phyloP scores from a whole-genome alignment of 2,797 vertebrate species.

The Astyanax mexicanus region DNA sequence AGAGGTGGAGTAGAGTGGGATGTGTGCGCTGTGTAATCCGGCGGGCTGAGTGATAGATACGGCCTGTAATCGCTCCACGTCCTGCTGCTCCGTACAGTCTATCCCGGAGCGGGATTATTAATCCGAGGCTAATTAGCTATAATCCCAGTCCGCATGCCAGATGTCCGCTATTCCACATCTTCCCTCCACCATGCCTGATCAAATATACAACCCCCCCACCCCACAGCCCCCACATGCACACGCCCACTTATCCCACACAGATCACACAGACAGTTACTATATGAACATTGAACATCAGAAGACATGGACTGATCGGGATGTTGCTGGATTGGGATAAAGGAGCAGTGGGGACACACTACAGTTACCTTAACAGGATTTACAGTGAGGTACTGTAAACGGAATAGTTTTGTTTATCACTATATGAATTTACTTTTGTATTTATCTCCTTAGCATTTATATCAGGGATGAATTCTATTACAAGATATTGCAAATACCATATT shows the following conservation, averaged over 20 bases:
- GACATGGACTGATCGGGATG: background rate
- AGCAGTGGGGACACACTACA: background rate
- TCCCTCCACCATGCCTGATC: slow-evolving; percentile 39
- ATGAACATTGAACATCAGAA: background rate
- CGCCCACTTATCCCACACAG: background rate
- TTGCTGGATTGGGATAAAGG: background rate
- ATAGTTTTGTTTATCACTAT: background rate
- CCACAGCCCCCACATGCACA: background rate
- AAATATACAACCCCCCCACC: slow-evolving; percentile 38
- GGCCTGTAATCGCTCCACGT: slow-evolving; percentile 60
- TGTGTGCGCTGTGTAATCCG: slow-evolving; percentile 51
- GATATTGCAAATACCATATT: no score
- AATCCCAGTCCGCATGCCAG: slow-evolving; percentile 71
- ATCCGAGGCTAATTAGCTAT: slow-evolving; percentile 76
- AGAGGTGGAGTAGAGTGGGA: slow-evolving; percentile 18
- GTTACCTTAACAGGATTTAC: slow-evolving; percentile 23
- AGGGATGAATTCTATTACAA: no score
- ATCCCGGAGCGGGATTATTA: slow-evolving; percentile 65
- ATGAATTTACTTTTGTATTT: background rate
- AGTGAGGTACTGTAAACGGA: slow-evolving; percentile 17
- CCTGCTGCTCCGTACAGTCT: slow-evolving; percentile 37
- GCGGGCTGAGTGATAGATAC: slow-evolving; percentile 49
- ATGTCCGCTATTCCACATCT: slow-evolving; percentile 67
- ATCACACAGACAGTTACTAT: slow-evolving; percentile 7
- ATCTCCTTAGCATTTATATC: background rate